Percentiles rank a stretch among this genome's conserved stretches.
These are phyloP conservation scores for Leucophenga varia DNA, from an alignment of 1,140 invertebrate genomes.

Conservation along the genomic window DNA sequence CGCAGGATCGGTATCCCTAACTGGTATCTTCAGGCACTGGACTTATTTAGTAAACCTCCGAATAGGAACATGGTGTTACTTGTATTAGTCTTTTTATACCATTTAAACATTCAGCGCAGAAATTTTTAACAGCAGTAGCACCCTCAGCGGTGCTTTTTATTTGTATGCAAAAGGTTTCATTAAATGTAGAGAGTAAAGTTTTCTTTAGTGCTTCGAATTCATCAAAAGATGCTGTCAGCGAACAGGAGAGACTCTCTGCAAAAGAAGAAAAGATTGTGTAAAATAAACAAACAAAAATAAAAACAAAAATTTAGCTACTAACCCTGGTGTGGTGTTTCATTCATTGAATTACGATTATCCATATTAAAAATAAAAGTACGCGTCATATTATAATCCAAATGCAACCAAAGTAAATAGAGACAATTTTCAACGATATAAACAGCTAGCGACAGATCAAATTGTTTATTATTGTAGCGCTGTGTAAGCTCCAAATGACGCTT, in stretches of 20 bases:
- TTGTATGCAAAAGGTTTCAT: slow-evolving; percentile 77
- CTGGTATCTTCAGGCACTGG: no score
- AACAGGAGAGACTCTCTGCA: slow-evolving; percentile 54
- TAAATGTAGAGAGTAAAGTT: slow-evolving; percentile 69
- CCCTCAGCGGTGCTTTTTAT: no score
- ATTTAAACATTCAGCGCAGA: no score
- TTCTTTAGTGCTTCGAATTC: slow-evolving; percentile 68
- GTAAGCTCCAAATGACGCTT: slow-evolving; percentile 39
- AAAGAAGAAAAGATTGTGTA: not conserved
- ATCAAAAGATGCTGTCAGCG: slow-evolving; percentile 63
- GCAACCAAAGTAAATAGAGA: slow-evolving; percentile 80
- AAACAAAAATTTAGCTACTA: not conserved
- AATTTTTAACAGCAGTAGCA: no score
- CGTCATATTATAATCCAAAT: slow-evolving; percentile 74
- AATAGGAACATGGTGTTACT: no score
- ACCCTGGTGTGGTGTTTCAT: slow-evolving; percentile 24
- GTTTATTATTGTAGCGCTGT: slow-evolving; percentile 62
- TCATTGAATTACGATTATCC: slow-evolving; percentile 39
- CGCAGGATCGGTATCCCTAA: no score
- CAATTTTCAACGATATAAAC: slow-evolving; percentile 75
- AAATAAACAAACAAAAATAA: not conserved
- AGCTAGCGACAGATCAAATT: slow-evolving; percentile 65
- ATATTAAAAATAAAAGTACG: slow-evolving; percentile 58
- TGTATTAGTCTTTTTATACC: no score
- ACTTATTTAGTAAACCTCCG: no score